Evolutionary conservation across 2,888 invertebrate genomes (phyloP).

Genomic region (Campoplex capitator): DNA sequence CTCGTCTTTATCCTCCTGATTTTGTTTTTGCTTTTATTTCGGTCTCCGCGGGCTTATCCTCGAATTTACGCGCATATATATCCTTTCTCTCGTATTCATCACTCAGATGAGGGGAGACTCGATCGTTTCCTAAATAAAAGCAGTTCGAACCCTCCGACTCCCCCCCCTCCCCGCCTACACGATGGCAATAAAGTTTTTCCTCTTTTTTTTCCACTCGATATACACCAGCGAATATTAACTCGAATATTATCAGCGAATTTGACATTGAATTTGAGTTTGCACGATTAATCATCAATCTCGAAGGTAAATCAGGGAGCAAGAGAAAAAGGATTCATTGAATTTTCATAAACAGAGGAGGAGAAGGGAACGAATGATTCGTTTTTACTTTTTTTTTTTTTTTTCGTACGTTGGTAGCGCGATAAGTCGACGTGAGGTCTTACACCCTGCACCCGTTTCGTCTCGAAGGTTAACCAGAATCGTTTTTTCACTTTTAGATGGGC

Average conservation of each 20-base stretch:
- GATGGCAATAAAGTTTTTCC: neutral
- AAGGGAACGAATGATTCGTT: conserved; percentile 10
- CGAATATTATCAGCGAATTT: neutral
- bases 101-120: conserved; percentile 26
- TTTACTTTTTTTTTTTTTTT: conserved; percentile 33
- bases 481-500: conserved; percentile 63
- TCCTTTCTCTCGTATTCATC: conserved; percentile 55
- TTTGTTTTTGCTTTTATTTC: conserved; percentile 28
- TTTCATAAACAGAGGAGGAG: neutral
- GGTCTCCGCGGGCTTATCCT: neutral
- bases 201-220: neutral
- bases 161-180: neutral
- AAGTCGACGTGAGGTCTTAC: conserved; percentile 56
- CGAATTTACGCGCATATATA: conserved; percentile 5
- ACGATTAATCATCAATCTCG: neutral
- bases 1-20: conserved; percentile 4
- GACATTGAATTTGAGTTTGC: neutral
- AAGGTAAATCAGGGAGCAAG: neutral
- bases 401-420: conserved; percentile 21
- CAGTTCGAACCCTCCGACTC: conserved; percentile 13
- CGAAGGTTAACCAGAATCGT: conserved; percentile 64
- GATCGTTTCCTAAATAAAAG: conserved; percentile 50
- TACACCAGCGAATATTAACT: too few species aligned
- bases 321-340: conserved; percentile 6
- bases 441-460: conserved; percentile 55